Conservation (phyloP, 2,888 invertebrate genomes). For the Caenorhabditis sp. region DNA sequence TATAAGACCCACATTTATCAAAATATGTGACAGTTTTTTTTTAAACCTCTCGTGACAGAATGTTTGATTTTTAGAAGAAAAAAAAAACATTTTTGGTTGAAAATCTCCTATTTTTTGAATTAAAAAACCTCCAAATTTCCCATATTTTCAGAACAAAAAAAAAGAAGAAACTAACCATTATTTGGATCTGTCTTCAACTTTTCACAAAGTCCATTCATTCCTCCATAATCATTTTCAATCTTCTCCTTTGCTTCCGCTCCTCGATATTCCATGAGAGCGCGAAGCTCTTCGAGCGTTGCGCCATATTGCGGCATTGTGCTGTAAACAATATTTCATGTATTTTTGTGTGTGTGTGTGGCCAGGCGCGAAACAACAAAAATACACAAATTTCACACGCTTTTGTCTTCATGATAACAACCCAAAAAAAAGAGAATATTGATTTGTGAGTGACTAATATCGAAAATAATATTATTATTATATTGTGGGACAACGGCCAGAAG, state of each 20-base stretch:
- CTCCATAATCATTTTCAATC: constrained; percentile 56
- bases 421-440: neutral
- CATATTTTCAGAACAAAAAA: no score
- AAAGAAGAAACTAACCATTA: constrained; percentile 77
- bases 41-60: no score
- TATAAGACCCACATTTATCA: no score
- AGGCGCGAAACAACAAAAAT: neutral
- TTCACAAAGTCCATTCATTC: constrained; percentile 88
- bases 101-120: no score
- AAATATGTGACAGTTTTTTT: no score
- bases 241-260: constrained; percentile 65
- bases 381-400: neutral
- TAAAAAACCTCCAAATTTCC: no score
- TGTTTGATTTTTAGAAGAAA: no score
- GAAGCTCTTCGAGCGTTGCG: constrained; percentile 64
- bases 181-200: constrained; percentile 94
- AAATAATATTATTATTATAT: neutral
- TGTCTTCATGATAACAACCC: neutral
- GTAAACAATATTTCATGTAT: constrained; percentile 20
- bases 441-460: neutral
- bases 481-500: neutral
- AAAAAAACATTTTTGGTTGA: no score
- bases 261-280: constrained; percentile 67
- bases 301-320: constrained; percentile 53
- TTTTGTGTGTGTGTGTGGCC: no score